These are phyloP conservation scores for Tyrophagus putrescentiae DNA, from an alignment of 1,140 invertebrate genomes.

Conservation along the genomic window DNA sequence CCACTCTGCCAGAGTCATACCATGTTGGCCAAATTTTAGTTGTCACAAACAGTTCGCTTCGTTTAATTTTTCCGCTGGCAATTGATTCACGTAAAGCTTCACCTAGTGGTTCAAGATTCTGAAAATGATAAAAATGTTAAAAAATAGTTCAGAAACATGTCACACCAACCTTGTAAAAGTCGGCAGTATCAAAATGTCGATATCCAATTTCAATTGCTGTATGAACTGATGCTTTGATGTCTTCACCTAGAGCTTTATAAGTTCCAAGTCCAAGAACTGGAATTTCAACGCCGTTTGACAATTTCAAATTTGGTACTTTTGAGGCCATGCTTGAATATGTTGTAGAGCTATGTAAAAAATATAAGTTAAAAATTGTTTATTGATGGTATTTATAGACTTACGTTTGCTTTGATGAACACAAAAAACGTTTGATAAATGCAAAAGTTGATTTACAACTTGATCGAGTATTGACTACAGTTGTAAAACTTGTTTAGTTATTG, in stretches of 20 bases:
- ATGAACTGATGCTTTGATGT: slow-evolving; percentile 49
- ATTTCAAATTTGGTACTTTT: too few relatives aligned
- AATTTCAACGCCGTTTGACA: slow-evolving; percentile 42
- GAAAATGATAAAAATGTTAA: too few relatives aligned
- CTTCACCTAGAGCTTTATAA: slow-evolving; percentile 52
- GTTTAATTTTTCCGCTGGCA: slow-evolving; percentile 48
- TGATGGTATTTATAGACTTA: too few relatives aligned
- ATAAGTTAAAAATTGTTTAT: too few relatives aligned
- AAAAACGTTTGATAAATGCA: too few relatives aligned
- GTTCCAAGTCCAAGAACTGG: slow-evolving; percentile 59
- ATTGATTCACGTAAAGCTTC: slow-evolving; percentile 53
- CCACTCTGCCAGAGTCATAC: slow-evolving; percentile 46
- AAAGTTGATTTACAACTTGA: too few relatives aligned
- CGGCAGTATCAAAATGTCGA: slow-evolving; percentile 49
- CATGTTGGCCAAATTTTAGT: slow-evolving; percentile 51
- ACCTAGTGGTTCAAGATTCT: slow-evolving; percentile 69
- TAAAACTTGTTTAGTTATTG: too few relatives aligned
- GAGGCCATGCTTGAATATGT: too few relatives aligned
- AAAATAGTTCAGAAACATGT: slow-evolving; percentile 55
- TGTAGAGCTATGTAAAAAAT: too few relatives aligned
- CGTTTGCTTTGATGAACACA: too few relatives aligned
- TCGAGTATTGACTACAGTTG: too few relatives aligned
- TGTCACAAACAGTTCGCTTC: slow-evolving; percentile 65
- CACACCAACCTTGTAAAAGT: slow-evolving; percentile 25
- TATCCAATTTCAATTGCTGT: slow-evolving; percentile 64